Evolutionary conservation across 92 coral and sea anemone genomes (phyloP).

Genomic region (Heteractis magnifica): DNA sequence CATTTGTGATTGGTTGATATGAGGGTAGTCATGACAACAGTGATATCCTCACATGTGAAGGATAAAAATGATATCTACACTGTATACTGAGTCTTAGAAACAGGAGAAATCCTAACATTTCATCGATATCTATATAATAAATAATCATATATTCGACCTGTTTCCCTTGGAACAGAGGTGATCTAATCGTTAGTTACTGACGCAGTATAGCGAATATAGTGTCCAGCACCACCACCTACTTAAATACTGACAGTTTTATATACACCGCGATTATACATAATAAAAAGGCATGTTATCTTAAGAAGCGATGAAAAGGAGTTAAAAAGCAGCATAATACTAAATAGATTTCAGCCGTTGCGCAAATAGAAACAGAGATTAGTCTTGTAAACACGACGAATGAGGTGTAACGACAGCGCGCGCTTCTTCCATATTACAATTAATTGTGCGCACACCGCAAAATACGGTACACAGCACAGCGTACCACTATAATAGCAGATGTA

Average conservation of each 20-base stretch:
- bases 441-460: not conserved
- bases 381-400: not conserved
- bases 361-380: not conserved
- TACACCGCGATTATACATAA: not conserved
- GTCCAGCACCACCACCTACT: slow-evolving; percentile 14
- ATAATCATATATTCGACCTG: not conserved
- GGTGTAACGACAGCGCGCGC: not conserved
- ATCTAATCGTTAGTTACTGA: not conserved
- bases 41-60: too few relatives aligned
- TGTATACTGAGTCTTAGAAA: too few relatives aligned
- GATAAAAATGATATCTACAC: too few relatives aligned
- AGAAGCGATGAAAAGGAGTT: not conserved
- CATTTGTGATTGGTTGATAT: too few relatives aligned
- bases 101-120: too few relatives aligned
- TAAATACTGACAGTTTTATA: not conserved
- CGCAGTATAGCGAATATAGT: slow-evolving; percentile 4
- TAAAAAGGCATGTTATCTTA: not conserved
- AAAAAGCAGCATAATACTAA: slow-evolving; percentile 1
- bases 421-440: not conserved
- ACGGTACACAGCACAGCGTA: too few relatives aligned
- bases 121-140: not conserved
- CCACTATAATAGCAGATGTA: too few relatives aligned
- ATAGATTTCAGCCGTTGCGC: not conserved
- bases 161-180: not conserved
- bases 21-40: too few relatives aligned